These are phyloP conservation scores for Dasysyrphus albostriatus DNA, from an alignment of 2,888 invertebrate species.

Conservation along the genomic window DNA sequence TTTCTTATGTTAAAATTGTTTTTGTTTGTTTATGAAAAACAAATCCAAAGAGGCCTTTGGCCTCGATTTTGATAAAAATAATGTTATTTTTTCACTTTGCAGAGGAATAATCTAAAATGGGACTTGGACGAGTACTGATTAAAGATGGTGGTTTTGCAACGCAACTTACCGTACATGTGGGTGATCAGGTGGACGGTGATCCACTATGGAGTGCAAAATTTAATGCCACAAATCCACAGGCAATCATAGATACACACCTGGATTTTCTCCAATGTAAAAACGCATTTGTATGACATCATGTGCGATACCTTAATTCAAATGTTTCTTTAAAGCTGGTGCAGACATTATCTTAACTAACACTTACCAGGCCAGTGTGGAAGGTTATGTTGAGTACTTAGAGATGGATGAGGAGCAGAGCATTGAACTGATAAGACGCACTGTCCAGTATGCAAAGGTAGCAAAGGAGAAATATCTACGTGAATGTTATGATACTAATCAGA, in stretches of 20 bases:
- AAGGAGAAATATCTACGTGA: constrained; percentile 87
- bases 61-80: not conserved
- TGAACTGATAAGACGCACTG: constrained; percentile 90
- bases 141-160: constrained; percentile 92
- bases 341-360: constrained; percentile 94
- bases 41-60: not conserved
- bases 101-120: constrained; percentile 77
- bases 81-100: constrained; percentile 19
- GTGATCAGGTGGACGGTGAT: constrained; percentile 91
- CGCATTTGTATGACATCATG: not conserved
- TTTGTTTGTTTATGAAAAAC: constrained; percentile 4
- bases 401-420: constrained; percentile 88
- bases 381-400: constrained; percentile 90
- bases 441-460: constrained; percentile 90
- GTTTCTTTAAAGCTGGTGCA: constrained; percentile 89
- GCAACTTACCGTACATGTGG: constrained; percentile 90
- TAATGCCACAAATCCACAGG: constrained; percentile 91
- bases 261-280: constrained; percentile 90
- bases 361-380: constrained; percentile 93
- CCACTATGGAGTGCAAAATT: constrained; percentile 95
- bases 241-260: constrained; percentile 91
- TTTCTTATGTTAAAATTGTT: not conserved
- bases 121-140: constrained; percentile 83
- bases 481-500: constrained; percentile 81
- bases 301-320: not conserved